Conservation (phyloP, 1,140 invertebrate genomes). For the Metaphire vulgaris region DNA sequence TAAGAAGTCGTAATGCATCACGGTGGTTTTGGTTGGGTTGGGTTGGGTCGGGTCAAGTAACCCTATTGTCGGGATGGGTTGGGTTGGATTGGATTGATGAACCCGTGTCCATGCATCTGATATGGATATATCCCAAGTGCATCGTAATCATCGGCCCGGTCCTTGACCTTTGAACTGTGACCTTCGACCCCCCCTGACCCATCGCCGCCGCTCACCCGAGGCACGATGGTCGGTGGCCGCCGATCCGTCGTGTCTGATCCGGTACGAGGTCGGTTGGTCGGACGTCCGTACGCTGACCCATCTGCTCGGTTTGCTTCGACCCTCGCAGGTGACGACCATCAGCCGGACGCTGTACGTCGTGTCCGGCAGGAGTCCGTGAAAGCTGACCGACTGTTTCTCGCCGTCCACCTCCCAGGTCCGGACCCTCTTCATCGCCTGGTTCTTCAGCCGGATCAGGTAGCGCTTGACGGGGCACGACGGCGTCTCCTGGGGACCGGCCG, state of each 20-base stretch:
- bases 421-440: conserved; percentile 9
- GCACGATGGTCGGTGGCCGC: no score
- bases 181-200: no score
- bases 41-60: no score
- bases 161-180: no score
- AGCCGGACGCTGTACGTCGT: conserved; percentile 15
- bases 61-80: no score
- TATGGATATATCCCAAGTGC: no score
- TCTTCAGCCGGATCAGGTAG: conserved; percentile 18
- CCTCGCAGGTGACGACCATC: conserved; percentile 15
- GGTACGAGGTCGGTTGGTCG: background rate
- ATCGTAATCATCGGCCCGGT: no score
- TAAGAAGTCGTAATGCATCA: no score
- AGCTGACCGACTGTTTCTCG: background rate
- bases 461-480: background rate
- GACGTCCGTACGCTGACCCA: conserved; percentile 3
- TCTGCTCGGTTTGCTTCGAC: conserved; percentile 9
- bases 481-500: background rate
- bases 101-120: no score
- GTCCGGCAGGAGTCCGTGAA: conserved; percentile 19
- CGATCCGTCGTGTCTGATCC: background rate
- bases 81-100: no score
- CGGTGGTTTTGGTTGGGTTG: no score
- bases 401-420: conserved; percentile 17
- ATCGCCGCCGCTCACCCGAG: no score